These are phyloP conservation scores for Sinhomidia bicolor DNA, from an alignment of 2,888 invertebrate species.

Conservation along the genomic window DNA sequence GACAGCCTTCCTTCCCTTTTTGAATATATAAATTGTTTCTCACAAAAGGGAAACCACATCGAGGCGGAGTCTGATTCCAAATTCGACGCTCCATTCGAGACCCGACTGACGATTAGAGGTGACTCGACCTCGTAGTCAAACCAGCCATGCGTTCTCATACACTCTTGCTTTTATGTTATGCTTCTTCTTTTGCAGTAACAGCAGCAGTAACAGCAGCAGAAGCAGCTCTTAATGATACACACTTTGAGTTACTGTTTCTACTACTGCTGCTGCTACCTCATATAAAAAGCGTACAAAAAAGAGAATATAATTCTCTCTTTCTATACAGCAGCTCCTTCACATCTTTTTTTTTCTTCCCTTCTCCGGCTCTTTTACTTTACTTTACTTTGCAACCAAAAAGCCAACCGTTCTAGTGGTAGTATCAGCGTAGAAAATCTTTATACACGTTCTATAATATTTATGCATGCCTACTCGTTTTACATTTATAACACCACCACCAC, in stretches of 20 bases:
- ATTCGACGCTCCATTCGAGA: constrained; percentile 79
- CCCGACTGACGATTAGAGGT: constrained; percentile 80
- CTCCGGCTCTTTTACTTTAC: background rate
- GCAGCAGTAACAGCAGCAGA: background rate
- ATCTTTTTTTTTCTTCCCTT: constrained; percentile 50
- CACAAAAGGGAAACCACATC: constrained; percentile 75
- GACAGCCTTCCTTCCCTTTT: constrained; percentile 77
- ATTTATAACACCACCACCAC: background rate
- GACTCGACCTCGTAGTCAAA: constrained; percentile 79
- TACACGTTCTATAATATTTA: too few species aligned
- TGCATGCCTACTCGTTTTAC: too few species aligned
- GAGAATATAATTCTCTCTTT: too few species aligned
- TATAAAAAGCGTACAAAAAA: too few species aligned
- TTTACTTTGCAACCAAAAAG: background rate
- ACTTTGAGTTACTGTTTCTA: too few species aligned
- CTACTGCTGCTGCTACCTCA: too few species aligned
- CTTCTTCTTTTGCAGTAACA: background rate
- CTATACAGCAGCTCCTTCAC: background rate
- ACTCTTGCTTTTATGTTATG: constrained; percentile 49
- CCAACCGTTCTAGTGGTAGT: too few species aligned
- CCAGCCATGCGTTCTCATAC: constrained; percentile 78
- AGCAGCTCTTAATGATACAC: too few species aligned
- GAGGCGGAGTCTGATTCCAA: constrained; percentile 77
- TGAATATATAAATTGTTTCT: constrained; percentile 75
- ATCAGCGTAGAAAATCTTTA: too few species aligned